phyloP scores from a whole-genome alignment of 30 jellyfish, hydroid and myxozoan genomes.

The Mastigias papua region DNA sequence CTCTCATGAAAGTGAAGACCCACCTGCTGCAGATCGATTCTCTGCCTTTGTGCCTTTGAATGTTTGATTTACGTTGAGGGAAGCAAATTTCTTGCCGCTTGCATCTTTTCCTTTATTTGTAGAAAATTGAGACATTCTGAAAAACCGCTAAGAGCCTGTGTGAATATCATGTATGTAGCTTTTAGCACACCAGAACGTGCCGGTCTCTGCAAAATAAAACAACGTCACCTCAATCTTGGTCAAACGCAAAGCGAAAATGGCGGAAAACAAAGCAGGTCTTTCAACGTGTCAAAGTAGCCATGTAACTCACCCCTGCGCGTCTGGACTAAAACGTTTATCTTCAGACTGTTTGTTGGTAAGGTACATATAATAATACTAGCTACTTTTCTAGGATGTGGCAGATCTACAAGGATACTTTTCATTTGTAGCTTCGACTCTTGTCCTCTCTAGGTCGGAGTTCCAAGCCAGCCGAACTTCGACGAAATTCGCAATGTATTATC shows the following conservation, averaged over 20 bases:
- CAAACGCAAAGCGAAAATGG: conserved; percentile 77
- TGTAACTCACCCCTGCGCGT: conserved; percentile 83
- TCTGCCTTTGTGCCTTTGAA: conserved; percentile 94
- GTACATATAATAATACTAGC: background rate
- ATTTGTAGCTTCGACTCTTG: background rate
- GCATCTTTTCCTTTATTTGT: conserved; percentile 91
- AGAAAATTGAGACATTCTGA: conserved; percentile 97
- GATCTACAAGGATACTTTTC: conserved; percentile 28
- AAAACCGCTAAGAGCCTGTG: conserved; percentile 79
- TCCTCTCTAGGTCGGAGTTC: conserved; percentile 9
- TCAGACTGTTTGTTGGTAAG: background rate
- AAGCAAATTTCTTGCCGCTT: conserved; percentile 89
- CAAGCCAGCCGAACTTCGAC: conserved; percentile 70
- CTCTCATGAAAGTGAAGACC: conserved; percentile 51
- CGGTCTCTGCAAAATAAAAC: conserved; percentile 84
- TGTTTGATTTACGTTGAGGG: conserved; percentile 94
- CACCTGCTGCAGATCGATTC: conserved; percentile 90
- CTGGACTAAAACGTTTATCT: conserved; percentile 47
- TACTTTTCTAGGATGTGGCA: conserved; percentile 15
- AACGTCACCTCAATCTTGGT: conserved; percentile 40
- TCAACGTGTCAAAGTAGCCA: background rate
- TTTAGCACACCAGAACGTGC: conserved; percentile 91
- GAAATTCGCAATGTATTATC: conserved; percentile 69
- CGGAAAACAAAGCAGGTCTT: conserved; percentile 78
- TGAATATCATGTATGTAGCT: conserved; percentile 94